These are phyloP conservation scores for Theristicus caerulescens DNA, from an alignment of 2,113 vertebrate genomes.

Conservation along the genomic window DNA sequence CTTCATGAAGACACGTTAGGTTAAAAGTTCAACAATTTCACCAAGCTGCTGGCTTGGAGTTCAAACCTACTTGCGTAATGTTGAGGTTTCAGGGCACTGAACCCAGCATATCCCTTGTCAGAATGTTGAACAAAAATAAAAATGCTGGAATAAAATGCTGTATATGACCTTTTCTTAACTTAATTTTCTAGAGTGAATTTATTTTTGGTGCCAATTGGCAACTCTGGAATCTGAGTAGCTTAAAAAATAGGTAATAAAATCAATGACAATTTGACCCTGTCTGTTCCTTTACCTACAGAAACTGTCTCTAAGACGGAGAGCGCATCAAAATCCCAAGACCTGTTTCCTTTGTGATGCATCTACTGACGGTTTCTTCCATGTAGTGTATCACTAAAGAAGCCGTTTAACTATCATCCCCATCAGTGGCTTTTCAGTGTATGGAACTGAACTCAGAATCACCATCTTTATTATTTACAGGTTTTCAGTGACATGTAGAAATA, in stretches of 20 bases:
- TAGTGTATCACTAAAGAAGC: not conserved
- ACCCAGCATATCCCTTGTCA: slow-evolving; percentile 35
- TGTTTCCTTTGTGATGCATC: not conserved
- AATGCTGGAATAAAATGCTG: slow-evolving; percentile 30
- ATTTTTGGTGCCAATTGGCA: slow-evolving; percentile 2
- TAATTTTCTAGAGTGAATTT: slow-evolving; percentile 14
- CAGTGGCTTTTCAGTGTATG: not conserved
- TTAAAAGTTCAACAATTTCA: slow-evolving; percentile 67
- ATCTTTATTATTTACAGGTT: not conserved
- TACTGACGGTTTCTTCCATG: not conserved
- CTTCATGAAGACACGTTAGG: slow-evolving; percentile 51
- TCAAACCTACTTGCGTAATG: slow-evolving; percentile 55
- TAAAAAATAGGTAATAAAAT: not conserved
- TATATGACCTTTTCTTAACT: slow-evolving; percentile 42
- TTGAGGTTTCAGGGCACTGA: slow-evolving; percentile 58
- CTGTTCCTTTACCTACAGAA: not conserved
- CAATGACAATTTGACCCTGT: not conserved
- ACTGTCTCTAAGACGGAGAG: not conserved
- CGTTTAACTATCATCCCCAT: not conserved
- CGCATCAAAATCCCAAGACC: not conserved
- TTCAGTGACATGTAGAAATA: not conserved
- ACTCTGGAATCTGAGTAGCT: not conserved
- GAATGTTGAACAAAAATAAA: slow-evolving; percentile 61
- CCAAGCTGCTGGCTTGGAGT: slow-evolving; percentile 49
- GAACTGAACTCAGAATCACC: not conserved